Evolutionary conservation across 2,888 invertebrate species (phyloP).

Genomic region (Drosophila tripunctata): DNA sequence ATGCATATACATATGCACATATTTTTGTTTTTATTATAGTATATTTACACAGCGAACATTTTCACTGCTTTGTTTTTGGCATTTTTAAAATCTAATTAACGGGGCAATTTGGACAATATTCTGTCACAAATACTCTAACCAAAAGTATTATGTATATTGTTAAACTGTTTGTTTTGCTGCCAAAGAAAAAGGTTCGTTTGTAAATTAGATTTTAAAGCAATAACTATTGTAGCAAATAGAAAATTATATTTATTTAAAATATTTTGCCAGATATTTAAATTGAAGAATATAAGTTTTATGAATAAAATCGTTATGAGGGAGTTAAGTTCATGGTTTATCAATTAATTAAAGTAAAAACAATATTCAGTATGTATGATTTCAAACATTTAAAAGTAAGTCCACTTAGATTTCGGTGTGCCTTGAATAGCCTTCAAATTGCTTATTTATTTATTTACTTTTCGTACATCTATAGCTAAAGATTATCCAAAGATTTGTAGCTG

Average conservation of each 20-base stretch:
- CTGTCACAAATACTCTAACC: conserved; percentile 6
- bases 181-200: too few relatives aligned
- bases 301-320: too few relatives aligned
- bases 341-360: too few relatives aligned
- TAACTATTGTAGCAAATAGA: too few relatives aligned
- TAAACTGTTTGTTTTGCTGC: too few relatives aligned
- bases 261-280: too few relatives aligned
- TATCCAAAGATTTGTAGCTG: conserved; percentile 38
- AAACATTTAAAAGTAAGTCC: neutral
- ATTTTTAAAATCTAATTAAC: conserved; percentile 51
- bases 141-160: neutral
- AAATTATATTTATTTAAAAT: too few relatives aligned
- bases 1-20: conserved; percentile 1
- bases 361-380: too few relatives aligned
- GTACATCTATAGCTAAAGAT: conserved; percentile 3
- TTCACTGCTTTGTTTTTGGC: conserved; percentile 24
- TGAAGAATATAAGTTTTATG: too few relatives aligned
- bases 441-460: neutral
- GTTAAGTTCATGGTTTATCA: too few relatives aligned
- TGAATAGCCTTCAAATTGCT: neutral
- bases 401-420: neutral
- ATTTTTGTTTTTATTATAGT: neutral
- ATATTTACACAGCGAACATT: conserved; percentile 10
- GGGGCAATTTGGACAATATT: conserved; percentile 15
- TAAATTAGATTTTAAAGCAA: too few relatives aligned